Base-by-base conservation (phyloP, 2,797 vertebrate genomes). In the Silurus aristotelis region DNA sequence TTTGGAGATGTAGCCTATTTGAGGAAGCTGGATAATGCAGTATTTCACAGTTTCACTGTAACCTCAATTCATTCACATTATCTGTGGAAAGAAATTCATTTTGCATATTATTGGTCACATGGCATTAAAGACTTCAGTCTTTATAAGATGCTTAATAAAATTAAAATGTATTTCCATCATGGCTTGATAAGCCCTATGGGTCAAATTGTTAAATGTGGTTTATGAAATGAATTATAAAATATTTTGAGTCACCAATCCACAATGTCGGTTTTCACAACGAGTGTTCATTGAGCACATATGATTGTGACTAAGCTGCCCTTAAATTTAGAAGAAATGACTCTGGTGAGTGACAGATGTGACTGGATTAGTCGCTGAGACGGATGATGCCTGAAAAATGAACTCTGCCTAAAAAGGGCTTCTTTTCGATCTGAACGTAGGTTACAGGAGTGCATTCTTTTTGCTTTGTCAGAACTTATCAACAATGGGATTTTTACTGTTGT, bases 281-380 rank as follows among this genome's bases (percentile, higher is more conserved):
- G n/a, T 13, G 58, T 63, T 52, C 61, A 80, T 77, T 7, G 14
- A 56, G 27, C 22, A 12, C n/a, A 22, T 66, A 10, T 67, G 46
- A 81, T 22, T 68, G 31, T 64, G 67, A 80, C 76, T 70, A 10
- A 38, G 31, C 14, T 22, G 22, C 46, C 12, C 19, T 38, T 61
- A 22, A 61, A 38, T 2, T 43, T 19, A 38, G 19, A 31, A 10
- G 27, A 67, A 81, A 52, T 67, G n/a, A 27, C 43, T 27, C 60
- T 46, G 78, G 22, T 0, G 38, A 82, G 22, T 19, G 25, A 72
- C 43, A 22, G 43, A 20, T 43, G 2, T 84, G 83, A 88, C 60
- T 22, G 82, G 80, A 85, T 89, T 89, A 86, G 66, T 71, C 76
- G 73, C 46, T 8, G 20, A 80, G 56, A 83, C 22, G 15, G 48